These are phyloP conservation scores for Aspiorhynchus laticeps DNA, from an alignment of 2,113 vertebrate genomes.

Conservation along the genomic window DNA sequence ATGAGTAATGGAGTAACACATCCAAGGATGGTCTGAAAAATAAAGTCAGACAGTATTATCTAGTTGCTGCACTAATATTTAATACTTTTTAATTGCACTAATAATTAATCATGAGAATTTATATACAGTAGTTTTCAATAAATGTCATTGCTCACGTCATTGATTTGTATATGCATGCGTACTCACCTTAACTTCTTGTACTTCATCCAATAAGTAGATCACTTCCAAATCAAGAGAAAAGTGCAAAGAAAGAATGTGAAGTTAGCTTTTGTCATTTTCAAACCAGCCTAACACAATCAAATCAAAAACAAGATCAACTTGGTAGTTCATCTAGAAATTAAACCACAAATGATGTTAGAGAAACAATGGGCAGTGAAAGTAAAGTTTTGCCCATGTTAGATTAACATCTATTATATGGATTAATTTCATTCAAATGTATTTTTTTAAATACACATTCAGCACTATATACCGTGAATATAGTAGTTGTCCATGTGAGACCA, in stretches of 20 bases:
- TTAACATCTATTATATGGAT: conserved; percentile 35
- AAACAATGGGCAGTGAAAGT: conserved; percentile 39
- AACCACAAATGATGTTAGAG: conserved; percentile 42
- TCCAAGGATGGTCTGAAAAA: conserved; percentile 14
- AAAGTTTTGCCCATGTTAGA: conserved; percentile 41
- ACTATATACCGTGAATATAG: conserved; percentile 18
- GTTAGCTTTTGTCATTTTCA: neutral
- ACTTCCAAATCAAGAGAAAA: neutral
- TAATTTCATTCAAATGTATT: conserved; percentile 4
- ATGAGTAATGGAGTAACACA: neutral
- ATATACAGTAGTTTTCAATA: neutral
- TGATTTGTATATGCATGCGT: neutral
- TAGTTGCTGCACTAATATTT: neutral
- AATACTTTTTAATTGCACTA: no score
- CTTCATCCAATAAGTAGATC: neutral
- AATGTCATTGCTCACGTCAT: no score
- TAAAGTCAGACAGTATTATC: neutral
- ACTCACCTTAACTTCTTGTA: conserved; percentile 7
- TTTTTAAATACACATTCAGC: neutral
- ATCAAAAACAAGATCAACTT: neutral
- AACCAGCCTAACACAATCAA: neutral
- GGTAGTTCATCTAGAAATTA: conserved; percentile 18
- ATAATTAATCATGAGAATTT: neutral
- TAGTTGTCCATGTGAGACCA: conserved; percentile 19
- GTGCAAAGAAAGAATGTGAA: neutral